Evolutionary conservation across 2,888 invertebrate species (phyloP), one percentile per base, ranked within the genome.

Genomic region (Tubiluchus corallicola): DNA sequence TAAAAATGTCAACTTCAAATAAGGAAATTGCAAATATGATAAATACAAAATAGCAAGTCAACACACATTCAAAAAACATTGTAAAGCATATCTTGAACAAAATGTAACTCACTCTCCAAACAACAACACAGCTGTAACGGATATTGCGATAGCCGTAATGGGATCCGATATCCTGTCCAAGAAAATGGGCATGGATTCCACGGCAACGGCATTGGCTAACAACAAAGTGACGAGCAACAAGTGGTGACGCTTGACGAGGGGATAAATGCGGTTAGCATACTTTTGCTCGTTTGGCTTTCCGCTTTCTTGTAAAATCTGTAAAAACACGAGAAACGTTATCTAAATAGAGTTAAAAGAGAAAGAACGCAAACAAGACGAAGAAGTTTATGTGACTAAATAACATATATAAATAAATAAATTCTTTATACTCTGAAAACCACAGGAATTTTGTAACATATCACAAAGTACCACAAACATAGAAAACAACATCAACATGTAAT

Each of bases 161-260:
- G 61, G 61, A 46, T 57, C 55, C 1, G 62, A 62, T 3, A 63
- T 54, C 38, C 54, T 46, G 49, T 63, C 62, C 44, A 63, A 46
- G 45, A 59, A 63, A 5, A 63, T 55, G n/a, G 63, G 63, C 62
- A 63, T 62, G 5, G 61, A 54, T 47, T 63, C 63, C 18, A 63
- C 62, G 19, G 59, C 56, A 4, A 52, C 59, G 15, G 63, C 61
- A 51, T 64, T 64, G 17, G 57, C 57, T 41, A 64, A 51, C 29
- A 64, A 50, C 40, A 64, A 49, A 1, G 64, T 63, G 13, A 64
- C 63, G 9, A 64, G 51, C 15, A 64, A 51, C 15, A 63, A 49
- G 49, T 64, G 63, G 44, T 61, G 61, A 3, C 56, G 50, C 40
- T 57, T 55, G 13, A 63, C 56, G 4, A 64, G 43, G 1, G 63